Evolutionary conservation across 2,797 vertebrate genomes (phyloP).

Genomic region (Coregonus ussuriensis): DNA sequence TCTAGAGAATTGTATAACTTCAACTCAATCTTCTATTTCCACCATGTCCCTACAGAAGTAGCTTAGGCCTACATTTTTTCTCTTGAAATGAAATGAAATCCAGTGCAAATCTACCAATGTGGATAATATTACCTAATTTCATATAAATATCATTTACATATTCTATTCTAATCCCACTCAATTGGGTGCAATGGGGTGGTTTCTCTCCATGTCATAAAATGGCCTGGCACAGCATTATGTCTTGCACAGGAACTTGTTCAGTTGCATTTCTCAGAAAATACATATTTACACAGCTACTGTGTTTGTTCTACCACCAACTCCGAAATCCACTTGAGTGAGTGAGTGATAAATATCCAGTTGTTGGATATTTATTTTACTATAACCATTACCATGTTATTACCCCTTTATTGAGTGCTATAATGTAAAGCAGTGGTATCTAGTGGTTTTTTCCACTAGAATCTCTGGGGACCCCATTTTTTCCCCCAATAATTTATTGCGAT

Average conservation of each 20-base stretch:
- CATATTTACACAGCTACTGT: background rate
- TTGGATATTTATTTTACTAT: background rate
- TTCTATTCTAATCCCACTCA: too few relatives aligned
- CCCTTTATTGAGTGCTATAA: background rate
- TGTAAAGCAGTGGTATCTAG: background rate
- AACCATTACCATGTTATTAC: too few relatives aligned
- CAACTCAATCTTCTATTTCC: background rate
- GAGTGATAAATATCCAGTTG: background rate
- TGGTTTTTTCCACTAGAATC: too few relatives aligned
- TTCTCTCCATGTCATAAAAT: background rate
- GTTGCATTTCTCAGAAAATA: background rate
- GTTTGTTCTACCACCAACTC: background rate
- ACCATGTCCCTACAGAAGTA: background rate
- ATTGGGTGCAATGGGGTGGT: background rate
- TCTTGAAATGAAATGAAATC: background rate
- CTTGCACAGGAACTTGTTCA: too few relatives aligned
- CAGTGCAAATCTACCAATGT: background rate
- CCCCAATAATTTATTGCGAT: too few relatives aligned
- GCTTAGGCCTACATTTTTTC: background rate
- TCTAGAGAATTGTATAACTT: too few relatives aligned
- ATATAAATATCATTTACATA: too few relatives aligned
- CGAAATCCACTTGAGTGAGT: background rate
- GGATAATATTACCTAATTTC: too few relatives aligned
- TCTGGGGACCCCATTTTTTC: too few relatives aligned
- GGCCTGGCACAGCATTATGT: background rate